Evolutionary conservation across 2,797 vertebrate species (phyloP).

Genomic region (Typhlichthys subterraneus): DNA sequence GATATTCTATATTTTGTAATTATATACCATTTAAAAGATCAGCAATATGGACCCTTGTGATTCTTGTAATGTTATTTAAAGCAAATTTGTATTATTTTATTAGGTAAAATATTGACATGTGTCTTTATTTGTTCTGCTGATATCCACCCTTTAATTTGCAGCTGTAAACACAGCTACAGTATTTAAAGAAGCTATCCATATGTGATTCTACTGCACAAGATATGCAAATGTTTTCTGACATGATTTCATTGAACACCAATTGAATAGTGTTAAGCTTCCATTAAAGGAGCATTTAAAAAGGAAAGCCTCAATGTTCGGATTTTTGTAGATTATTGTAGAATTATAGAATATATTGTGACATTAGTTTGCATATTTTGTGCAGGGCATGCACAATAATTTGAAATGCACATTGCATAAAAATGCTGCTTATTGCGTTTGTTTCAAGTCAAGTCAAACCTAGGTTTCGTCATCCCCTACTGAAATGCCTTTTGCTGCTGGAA

Average conservation of each 20-base stretch:
- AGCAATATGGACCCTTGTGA: slow-evolving; percentile 97
- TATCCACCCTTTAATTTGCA: slow-evolving; percentile 71
- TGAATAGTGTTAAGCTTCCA: slow-evolving; percentile 51
- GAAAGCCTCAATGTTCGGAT: slow-evolving; percentile 49
- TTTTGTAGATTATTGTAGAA: slow-evolving; percentile 46
- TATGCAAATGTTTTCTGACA: slow-evolving; percentile 71
- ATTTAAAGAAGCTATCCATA: slow-evolving; percentile 77
- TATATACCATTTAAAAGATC: slow-evolving; percentile 91
- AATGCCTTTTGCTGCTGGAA: slow-evolving; percentile 76
- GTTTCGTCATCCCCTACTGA: slow-evolving; percentile 66
- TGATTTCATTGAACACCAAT: slow-evolving; percentile 53
- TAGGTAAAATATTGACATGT: slow-evolving; percentile 78
- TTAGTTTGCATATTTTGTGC: slow-evolving; percentile 72
- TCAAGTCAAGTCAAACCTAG: slow-evolving; percentile 56
- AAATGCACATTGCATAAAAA: slow-evolving; percentile 73
- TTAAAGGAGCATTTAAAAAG: slow-evolving; percentile 54
- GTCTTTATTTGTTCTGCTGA: slow-evolving; percentile 75
- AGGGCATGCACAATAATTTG: slow-evolving; percentile 59
- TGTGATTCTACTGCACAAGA: slow-evolving; percentile 78
- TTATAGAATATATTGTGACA: slow-evolving; percentile 32
- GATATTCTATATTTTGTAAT: slow-evolving; percentile 99
- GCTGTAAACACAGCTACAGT: slow-evolving; percentile 55
- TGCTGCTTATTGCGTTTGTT: slow-evolving; percentile 75
- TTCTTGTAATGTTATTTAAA: slow-evolving; percentile 81
- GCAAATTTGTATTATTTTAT: slow-evolving; percentile 82